Percentiles rank a stretch among this genome's conserved stretches.
These are phyloP conservation scores for Camelus dromedarius DNA, from an alignment of 2,113 vertebrate genomes.

Conservation along the genomic window DNA sequence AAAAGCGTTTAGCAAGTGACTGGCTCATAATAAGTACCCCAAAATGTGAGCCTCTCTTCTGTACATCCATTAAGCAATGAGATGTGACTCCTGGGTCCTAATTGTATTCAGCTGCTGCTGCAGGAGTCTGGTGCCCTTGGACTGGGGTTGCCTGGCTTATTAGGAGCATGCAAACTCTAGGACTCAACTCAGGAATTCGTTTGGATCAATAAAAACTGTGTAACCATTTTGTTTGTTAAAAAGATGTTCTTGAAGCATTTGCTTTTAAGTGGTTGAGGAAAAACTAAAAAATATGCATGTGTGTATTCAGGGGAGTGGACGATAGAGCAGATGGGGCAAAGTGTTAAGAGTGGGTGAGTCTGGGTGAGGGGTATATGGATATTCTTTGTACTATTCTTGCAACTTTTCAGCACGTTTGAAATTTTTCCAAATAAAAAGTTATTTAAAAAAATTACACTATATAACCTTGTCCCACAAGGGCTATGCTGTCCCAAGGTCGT, in stretches of 20 bases:
- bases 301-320: neutral
- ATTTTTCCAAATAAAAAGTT: slow-evolving; percentile 23
- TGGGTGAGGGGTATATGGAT: neutral
- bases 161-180: neutral
- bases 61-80: neutral
- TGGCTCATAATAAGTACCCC: neutral
- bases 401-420: neutral
- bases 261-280: neutral
- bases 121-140: neutral
- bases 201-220: slow-evolving; percentile 12
- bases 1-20: neutral
- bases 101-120: neutral
- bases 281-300: neutral
- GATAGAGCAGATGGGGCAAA: neutral
- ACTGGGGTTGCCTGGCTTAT: neutral
- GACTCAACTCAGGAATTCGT: neutral
- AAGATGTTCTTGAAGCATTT: neutral
- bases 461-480: neutral
- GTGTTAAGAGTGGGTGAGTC: neutral
- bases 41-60: neutral
- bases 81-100: neutral
- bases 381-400: neutral
- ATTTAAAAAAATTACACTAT: neutral
- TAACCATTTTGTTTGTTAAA: neutral
- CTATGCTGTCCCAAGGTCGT: neutral